These are phyloP conservation scores for Heliconius ethilla DNA, from an alignment of 2,888 invertebrate genomes.

Conservation along the genomic window DNA sequence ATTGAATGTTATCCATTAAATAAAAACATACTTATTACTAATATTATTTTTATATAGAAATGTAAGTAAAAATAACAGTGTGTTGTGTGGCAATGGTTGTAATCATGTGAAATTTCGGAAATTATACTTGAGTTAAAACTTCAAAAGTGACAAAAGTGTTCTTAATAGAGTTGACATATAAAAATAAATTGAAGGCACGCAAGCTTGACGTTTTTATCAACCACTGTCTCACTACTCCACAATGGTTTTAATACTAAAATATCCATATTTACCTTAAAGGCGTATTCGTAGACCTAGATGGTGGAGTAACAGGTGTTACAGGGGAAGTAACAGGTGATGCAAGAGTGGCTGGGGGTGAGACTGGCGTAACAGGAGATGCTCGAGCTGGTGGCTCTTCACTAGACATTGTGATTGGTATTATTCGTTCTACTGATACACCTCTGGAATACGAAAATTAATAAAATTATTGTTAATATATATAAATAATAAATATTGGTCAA, in stretches of 20 bases:
- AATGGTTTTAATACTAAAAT: background rate
- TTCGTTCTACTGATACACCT: conserved; percentile 78
- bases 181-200: too few relatives aligned
- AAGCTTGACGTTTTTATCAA: background rate
- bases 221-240: background rate
- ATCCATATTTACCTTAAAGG: conserved; percentile 54
- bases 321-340: conserved; percentile 47
- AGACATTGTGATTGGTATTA: conserved; percentile 75
- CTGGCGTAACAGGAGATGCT: conserved; percentile 35
- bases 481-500: background rate
- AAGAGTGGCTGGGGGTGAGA: conserved; percentile 46
- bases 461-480: background rate
- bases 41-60: background rate
- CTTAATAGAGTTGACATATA: too few relatives aligned
- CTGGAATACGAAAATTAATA: conserved; percentile 49
- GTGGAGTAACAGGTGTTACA: conserved; percentile 47
- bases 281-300: conserved; percentile 48
- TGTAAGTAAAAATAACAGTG: background rate
- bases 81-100: too few relatives aligned
- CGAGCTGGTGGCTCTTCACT: conserved; percentile 51
- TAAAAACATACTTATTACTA: background rate
- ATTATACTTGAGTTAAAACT: too few relatives aligned
- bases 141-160: too few relatives aligned
- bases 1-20: conserved; percentile 19
- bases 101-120: too few relatives aligned